Conservation (phyloP, 2,888 invertebrate genomes). For the Isotomurus palustris region DNA sequence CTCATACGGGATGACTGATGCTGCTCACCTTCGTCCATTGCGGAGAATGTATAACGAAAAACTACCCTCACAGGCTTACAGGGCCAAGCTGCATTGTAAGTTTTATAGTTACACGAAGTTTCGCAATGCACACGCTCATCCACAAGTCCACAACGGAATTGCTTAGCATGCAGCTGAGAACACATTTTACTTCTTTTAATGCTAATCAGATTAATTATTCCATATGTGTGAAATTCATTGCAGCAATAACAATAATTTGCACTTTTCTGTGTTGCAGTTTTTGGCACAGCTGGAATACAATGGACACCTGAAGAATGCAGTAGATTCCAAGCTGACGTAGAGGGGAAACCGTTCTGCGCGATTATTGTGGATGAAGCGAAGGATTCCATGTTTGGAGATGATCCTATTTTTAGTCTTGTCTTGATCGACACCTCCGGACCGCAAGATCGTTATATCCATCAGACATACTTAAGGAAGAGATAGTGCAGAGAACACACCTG, state of each 20-base stretch:
- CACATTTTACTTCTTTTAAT: not conserved
- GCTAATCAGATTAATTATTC: too few species aligned
- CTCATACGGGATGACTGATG: slow-evolving; percentile 36
- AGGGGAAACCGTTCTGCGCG: slow-evolving; percentile 41
- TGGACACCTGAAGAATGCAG: slow-evolving; percentile 39
- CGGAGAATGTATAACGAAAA: slow-evolving; percentile 31
- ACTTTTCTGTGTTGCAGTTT: slow-evolving; percentile 21
- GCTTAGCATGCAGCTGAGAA: not conserved
- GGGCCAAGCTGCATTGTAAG: slow-evolving; percentile 38
- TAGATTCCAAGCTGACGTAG: slow-evolving; percentile 38
- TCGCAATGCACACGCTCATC: too few species aligned
- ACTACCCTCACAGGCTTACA: slow-evolving; percentile 37
- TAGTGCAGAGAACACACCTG: not conserved
- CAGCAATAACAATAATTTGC: too few species aligned
- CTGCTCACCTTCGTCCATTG: slow-evolving; percentile 30
- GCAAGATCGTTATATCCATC: slow-evolving; percentile 41
- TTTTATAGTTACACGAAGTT: not conserved
- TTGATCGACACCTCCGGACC: slow-evolving; percentile 41
- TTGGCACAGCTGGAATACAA: slow-evolving; percentile 22
- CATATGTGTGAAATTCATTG: not conserved
- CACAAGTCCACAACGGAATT: not conserved
- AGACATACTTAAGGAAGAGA: slow-evolving; percentile 22
- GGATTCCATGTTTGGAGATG: slow-evolving; percentile 31
- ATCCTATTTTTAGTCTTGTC: slow-evolving; percentile 34
- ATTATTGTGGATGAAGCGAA: slow-evolving; percentile 39